Percentiles rank a stretch among this genome's conserved stretches.
These are phyloP conservation scores for Plectrocnemia conspersa DNA, from an alignment of 1,140 invertebrate species.

Conservation along the genomic window DNA sequence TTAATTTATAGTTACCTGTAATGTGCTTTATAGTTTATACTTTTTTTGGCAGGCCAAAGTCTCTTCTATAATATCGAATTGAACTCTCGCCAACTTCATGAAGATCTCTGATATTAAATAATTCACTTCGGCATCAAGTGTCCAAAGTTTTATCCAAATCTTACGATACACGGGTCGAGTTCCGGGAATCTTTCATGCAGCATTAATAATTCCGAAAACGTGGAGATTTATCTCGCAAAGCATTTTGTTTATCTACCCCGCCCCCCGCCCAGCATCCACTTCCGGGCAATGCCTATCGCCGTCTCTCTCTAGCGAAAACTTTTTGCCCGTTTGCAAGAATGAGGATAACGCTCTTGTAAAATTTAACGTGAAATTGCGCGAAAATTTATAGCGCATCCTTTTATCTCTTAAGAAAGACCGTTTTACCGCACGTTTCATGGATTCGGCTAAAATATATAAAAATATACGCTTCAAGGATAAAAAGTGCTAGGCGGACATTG, in stretches of 20 bases:
- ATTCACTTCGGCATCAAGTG: too few species aligned
- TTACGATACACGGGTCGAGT: too few species aligned
- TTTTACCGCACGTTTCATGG: neutral
- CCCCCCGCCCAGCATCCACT: neutral
- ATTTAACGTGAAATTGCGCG: conserved; percentile 9
- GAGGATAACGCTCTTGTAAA: conserved; percentile 8
- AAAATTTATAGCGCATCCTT: conserved; percentile 9
- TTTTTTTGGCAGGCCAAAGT: too few species aligned
- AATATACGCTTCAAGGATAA: too few species aligned
- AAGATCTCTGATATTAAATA: too few species aligned
- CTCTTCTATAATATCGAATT: too few species aligned
- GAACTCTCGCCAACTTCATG: too few species aligned
- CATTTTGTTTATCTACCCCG: neutral
- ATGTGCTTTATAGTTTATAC: too few species aligned
- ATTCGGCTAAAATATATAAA: neutral
- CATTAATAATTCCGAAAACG: too few species aligned
- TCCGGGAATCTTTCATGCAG: too few species aligned
- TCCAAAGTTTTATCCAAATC: too few species aligned
- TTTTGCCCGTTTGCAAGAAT: conserved; percentile 2
- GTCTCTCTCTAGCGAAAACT: neutral
- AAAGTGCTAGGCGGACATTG: neutral
- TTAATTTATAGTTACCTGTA: too few species aligned
- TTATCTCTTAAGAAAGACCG: conserved; percentile 5
- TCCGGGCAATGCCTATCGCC: neutral
- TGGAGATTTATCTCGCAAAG: conserved; percentile 3